phyloP scores from a whole-genome alignment of 2,113 vertebrate genomes.

The Capreolus pygargus region DNA sequence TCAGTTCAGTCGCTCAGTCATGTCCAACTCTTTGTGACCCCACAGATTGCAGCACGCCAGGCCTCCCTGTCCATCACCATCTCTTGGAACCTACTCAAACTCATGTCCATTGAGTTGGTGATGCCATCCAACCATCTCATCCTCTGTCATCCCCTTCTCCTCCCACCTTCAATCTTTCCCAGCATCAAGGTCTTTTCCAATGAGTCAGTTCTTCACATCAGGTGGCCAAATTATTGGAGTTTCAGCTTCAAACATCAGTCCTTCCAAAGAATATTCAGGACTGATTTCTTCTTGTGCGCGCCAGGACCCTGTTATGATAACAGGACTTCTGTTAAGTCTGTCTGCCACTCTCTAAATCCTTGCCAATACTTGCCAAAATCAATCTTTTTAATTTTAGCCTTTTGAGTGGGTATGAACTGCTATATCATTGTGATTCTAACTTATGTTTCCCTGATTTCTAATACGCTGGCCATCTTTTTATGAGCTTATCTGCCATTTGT shows the following conservation, averaged over 20 bases:
- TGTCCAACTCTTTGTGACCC: background rate
- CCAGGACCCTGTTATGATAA: background rate
- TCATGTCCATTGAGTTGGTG: rapidly evolving
- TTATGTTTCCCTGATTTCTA: background rate
- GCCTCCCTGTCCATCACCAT: background rate
- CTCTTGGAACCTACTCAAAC: background rate
- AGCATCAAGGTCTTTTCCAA: background rate
- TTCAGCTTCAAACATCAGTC: background rate
- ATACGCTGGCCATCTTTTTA: background rate
- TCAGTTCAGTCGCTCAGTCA: background rate
- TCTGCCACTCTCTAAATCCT: background rate
- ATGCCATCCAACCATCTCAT: background rate
- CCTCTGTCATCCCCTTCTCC: background rate
- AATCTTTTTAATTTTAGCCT: background rate
- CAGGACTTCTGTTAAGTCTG: background rate
- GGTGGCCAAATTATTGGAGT: background rate
- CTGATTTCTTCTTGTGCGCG: rapidly evolving
- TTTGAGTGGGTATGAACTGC: background rate
- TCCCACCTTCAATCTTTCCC: background rate
- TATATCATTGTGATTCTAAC: background rate
- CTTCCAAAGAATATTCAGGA: background rate
- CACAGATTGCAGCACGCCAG: background rate
- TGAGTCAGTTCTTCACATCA: background rate
- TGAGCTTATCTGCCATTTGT: background rate
- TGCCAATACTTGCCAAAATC: background rate